Evolutionary conservation across 2,797 vertebrate species (phyloP).

Genomic region (Euthynnus affinis): DNA sequence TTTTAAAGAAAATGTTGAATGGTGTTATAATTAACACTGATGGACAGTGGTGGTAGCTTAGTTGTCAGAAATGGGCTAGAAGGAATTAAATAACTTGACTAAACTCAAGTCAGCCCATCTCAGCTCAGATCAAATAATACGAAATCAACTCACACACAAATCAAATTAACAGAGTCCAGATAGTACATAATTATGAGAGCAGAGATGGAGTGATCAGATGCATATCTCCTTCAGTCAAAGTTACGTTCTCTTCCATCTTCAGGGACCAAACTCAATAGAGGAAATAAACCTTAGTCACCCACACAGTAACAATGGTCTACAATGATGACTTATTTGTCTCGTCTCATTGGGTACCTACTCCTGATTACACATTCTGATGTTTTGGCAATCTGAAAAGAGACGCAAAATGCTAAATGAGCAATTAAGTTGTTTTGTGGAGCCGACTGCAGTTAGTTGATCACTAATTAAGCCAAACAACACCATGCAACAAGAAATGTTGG

Average conservation of each 20-base stretch:
- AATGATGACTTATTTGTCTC: conserved; percentile 48
- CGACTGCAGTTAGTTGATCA: conserved; percentile 28
- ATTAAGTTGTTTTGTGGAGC: conserved; percentile 70
- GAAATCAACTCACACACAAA: conserved; percentile 56
- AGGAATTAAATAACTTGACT: conserved; percentile 38
- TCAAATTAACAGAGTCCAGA: conserved; percentile 54
- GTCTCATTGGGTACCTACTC: conserved; percentile 47
- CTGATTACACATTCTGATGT: conserved; percentile 67
- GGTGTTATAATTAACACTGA: conserved; percentile 24
- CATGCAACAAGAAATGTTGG: conserved; percentile 3
- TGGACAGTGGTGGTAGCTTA: not conserved
- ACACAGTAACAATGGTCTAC: conserved; percentile 47
- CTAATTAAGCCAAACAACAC: conserved; percentile 52
- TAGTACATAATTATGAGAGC: conserved; percentile 55
- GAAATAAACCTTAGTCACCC: conserved; percentile 48
- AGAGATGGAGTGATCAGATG: conserved; percentile 59
- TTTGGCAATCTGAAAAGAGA: conserved; percentile 54
- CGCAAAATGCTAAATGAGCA: conserved; percentile 75
- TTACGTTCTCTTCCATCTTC: conserved; percentile 54
- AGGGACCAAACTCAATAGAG: conserved; percentile 40
- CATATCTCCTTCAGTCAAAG: conserved; percentile 54
- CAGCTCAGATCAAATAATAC: conserved; percentile 53
- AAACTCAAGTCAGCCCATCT: conserved; percentile 35
- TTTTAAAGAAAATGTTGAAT: conserved; percentile 19
- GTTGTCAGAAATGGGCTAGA: conserved; percentile 23